Evolutionary conservation across 2,888 invertebrate species (phyloP), one percentile per base, ranked within the genome.

Genomic region (Lordiphosa fenestrarum): DNA sequence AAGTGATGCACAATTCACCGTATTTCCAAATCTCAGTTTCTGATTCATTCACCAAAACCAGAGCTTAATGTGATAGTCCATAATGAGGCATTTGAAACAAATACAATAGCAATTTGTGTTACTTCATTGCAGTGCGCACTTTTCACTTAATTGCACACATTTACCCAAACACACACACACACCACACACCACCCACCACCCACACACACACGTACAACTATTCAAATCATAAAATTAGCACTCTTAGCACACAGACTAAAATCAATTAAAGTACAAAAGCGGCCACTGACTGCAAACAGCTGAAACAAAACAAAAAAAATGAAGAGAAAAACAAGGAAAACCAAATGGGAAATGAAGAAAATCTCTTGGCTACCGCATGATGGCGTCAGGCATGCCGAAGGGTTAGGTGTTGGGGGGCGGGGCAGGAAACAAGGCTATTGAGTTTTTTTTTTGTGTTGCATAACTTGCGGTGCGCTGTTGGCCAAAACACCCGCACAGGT

Each of bases 131-230:
- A 58, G 53, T 76, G 61, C 85, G 68, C 84, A 80, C 69, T 80
- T 77, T 85, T 83, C 84, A 77, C 81, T 85, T 85, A 77, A 77
- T 83, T 85, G 85, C 85, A 58, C 76, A 59, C 69, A 55, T 64
- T 62, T 64, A 72, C 47, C 33, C 46, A 21, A n/a, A 33, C 15
- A 44, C 23, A 12, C 39, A 35, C 30, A 30, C 15, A 25, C n/a
- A 33, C 19, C 33, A 25, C 42, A 39, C 36, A 37, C 21, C 30
- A 30, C 15, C 19, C 15, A 25, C 42, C 30, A 25, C 42, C 30
- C 36, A 37, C 15, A 25, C 42, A 39, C 36, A 37, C 33, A 37
- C 30, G 30, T 30, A 30, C 30, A 30, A 30, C 30, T 53, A 78
- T 74, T 82, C 67, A 74, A 82, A 82, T 74, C 78, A 77, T 82